These are phyloP conservation scores for Latrodectus elegans DNA, from an alignment of 2,888 invertebrate species.

Conservation along the genomic window DNA sequence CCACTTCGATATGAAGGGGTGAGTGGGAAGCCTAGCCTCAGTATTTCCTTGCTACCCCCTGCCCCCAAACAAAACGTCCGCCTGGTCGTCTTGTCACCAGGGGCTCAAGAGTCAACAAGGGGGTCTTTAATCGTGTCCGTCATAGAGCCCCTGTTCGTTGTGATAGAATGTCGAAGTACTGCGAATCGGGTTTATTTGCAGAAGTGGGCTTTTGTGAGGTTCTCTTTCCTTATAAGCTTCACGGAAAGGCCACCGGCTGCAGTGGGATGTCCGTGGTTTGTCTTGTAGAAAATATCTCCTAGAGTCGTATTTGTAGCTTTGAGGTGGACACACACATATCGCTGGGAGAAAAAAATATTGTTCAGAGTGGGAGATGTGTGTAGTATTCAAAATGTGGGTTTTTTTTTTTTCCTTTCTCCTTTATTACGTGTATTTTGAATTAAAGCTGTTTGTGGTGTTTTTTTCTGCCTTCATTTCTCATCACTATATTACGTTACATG, in stretches of 20 bases:
- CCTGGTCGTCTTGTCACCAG: constrained; percentile 29
- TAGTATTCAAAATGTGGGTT: too few species aligned
- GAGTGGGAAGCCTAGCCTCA: neutral
- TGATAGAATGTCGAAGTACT: constrained; percentile 40
- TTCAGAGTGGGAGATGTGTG: too few species aligned
- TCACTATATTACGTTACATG: too few species aligned
- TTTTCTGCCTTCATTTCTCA: too few species aligned
- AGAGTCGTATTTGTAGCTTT: neutral
- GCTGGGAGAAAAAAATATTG: too few species aligned
- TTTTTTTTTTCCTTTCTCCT: too few species aligned
- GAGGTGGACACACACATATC: too few species aligned
- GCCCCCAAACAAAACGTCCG: neutral
- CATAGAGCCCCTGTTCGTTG: constrained; percentile 28
- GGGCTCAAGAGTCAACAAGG: constrained; percentile 54
- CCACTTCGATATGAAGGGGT: neutral
- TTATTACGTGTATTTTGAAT: too few species aligned
- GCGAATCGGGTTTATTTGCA: constrained; percentile 30
- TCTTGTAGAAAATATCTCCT: neutral
- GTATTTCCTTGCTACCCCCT: neutral
- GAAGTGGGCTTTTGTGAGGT: constrained; percentile 13
- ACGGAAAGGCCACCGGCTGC: neutral
- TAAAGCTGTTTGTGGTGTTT: too few species aligned
- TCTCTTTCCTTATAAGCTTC: neutral
- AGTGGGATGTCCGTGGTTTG: neutral
- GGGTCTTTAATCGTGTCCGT: constrained; percentile 56